A percentile compares a stretch with the other conserved stretches of the same genome.
Conservation (phyloP, 2,888 invertebrate genomes). For the Dichetophora obliterata region DNA sequence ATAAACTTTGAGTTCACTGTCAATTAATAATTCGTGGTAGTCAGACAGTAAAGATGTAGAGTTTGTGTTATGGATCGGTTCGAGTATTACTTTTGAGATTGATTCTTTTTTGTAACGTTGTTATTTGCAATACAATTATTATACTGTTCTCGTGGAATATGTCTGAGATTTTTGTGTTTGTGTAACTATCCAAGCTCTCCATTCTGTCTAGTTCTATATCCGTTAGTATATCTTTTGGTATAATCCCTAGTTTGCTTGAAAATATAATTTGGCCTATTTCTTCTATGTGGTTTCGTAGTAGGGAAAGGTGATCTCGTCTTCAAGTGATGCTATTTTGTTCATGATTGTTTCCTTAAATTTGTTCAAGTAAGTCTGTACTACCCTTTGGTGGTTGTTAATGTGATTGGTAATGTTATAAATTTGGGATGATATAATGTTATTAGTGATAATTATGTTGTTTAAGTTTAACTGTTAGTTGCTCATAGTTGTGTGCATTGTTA, state of each 20-base stretch:
- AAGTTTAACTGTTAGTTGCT: conserved; percentile 31
- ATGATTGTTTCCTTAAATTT: too few relatives aligned
- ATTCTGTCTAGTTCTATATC: conserved; percentile 43
- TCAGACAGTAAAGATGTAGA: too few relatives aligned
- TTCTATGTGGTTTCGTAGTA: too few relatives aligned
- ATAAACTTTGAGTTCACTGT: too few relatives aligned
- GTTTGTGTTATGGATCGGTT: too few relatives aligned
- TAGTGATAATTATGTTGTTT: conserved; percentile 15
- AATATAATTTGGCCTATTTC: conserved; percentile 46
- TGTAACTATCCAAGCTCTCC: too few relatives aligned
- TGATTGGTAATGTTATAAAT: conserved; percentile 47
- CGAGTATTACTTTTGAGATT: too few relatives aligned
- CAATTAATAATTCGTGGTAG: too few relatives aligned
- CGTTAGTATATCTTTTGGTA: conserved; percentile 44
- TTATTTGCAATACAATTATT: too few relatives aligned
- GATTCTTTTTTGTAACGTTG: too few relatives aligned
- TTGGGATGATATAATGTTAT: conserved; percentile 37
- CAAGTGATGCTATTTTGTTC: too few relatives aligned
- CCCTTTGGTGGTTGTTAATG: conserved; percentile 45
- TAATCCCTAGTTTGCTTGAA: conserved; percentile 46
- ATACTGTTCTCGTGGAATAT: conserved; percentile 39
- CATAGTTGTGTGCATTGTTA: conserved; percentile 13
- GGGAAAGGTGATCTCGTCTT: too few relatives aligned
- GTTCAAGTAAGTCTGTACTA: conserved; percentile 45
- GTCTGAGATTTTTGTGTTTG: conserved; percentile 41